Conservation (phyloP, 2,797 vertebrate genomes). For the Sparidentex hasta region DNA sequence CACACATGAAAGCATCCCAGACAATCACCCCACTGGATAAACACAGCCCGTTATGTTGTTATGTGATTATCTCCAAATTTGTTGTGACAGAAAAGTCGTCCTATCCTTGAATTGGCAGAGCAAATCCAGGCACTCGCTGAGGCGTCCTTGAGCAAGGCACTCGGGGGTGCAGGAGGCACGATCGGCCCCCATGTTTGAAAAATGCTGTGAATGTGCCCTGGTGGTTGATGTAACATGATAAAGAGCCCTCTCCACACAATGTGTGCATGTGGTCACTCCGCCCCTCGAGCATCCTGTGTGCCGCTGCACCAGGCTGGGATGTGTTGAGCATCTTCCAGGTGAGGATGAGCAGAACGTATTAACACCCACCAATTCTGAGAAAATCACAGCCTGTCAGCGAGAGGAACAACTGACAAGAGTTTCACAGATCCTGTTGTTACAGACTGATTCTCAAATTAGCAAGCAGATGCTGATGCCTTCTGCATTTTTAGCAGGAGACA, state of each 20-base stretch:
- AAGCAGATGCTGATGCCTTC: not conserved
- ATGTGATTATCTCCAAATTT: slow-evolving; percentile 4
- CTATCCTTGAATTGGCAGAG: not conserved
- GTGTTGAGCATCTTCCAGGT: not conserved
- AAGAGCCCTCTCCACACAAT: too few relatives aligned
- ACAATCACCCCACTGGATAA: slow-evolving; percentile 19
- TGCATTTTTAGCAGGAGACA: slow-evolving; percentile 15
- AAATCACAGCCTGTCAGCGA: not conserved
- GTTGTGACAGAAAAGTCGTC: not conserved
- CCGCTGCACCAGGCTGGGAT: not conserved
- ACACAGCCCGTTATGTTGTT: slow-evolving; percentile 4
- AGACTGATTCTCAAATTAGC: not conserved
- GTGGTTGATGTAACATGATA: too few relatives aligned
- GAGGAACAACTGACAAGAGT: not conserved
- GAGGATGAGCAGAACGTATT: not conserved
- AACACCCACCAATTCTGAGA: not conserved
- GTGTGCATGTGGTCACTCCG: too few relatives aligned
- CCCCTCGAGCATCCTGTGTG: too few relatives aligned
- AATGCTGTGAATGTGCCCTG: too few relatives aligned
- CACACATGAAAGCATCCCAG: slow-evolving; percentile 2
- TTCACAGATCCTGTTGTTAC: slow-evolving; percentile 1
- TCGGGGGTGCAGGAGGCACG: too few relatives aligned
- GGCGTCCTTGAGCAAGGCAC: not conserved
- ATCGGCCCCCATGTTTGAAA: too few relatives aligned
- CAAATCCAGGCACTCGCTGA: not conserved